These are phyloP conservation scores for Antitype chi DNA, from an alignment of 2,888 invertebrate genomes.

Conservation along the genomic window DNA sequence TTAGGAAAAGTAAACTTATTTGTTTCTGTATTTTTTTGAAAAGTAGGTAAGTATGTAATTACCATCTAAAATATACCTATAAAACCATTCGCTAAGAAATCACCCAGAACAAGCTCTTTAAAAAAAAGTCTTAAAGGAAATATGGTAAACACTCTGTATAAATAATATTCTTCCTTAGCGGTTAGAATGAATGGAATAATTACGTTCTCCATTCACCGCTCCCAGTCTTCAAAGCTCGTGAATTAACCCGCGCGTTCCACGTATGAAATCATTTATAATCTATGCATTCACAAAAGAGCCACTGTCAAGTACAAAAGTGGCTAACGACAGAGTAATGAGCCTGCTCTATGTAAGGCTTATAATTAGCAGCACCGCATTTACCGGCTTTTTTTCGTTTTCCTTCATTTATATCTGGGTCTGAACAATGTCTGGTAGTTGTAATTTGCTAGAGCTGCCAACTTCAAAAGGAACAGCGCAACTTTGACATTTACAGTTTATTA, in stretches of 20 bases:
- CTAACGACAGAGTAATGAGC: conserved; percentile 54
- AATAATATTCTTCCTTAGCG: conserved; percentile 41
- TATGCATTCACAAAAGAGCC: conserved; percentile 52
- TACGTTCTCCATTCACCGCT: conserved; percentile 46
- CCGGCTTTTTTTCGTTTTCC: conserved; percentile 45
- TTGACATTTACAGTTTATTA: conserved; percentile 48
- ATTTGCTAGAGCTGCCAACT: conserved; percentile 41
- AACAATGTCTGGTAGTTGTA: conserved; percentile 49
- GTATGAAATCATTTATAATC: conserved; percentile 59
- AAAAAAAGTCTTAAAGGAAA: not conserved
- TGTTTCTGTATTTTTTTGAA: not conserved
- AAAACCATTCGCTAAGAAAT: not conserved
- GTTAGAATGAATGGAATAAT: conserved; percentile 50
- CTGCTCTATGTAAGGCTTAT: conserved; percentile 54
- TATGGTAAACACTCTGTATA: conserved; percentile 13
- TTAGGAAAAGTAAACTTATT: not conserved
- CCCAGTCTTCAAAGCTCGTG: conserved; percentile 25
- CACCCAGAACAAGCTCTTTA: not conserved
- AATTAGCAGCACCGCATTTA: conserved; percentile 55
- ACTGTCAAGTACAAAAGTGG: conserved; percentile 55
- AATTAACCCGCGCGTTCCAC: conserved; percentile 44
- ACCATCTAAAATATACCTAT: not conserved
- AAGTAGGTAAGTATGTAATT: not conserved
- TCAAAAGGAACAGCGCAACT: conserved; percentile 31
- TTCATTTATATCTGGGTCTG: conserved; percentile 49